Base-by-base conservation (phyloP, 1,140 invertebrate genomes). In the Zaprionus tsacasi region DNA sequence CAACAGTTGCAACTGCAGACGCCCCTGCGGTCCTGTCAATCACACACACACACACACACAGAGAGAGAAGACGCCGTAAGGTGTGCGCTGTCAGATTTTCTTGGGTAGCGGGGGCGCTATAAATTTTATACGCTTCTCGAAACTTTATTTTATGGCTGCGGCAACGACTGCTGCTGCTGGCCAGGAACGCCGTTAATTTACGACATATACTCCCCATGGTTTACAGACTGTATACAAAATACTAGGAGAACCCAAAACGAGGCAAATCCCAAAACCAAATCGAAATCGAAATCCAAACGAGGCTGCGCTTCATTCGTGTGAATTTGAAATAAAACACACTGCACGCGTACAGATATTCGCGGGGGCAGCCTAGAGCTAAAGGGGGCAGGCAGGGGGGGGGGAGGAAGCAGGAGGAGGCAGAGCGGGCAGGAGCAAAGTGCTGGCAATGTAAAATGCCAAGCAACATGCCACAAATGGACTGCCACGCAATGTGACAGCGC, bases 51-150 rank as follows among this genome's bases (percentile, higher is more conserved):
- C 6, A 35, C 7, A 35, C 6, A 35, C 7, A 10, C 7, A 35
- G 1, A 33, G 1, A 33, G 30, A 33, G 33, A 1, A 60, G 58
- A 74, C 66, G 85, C 40, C 40, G 40, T 89, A 88, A 88, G 83
- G 85, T 88, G 83, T 89, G 68, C 68, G 85, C 85, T 89, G 81
- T 89, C 83, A 80, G 80, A 87, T 87, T 87, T 87, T 78, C 83
- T 72, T 57, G 77, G 54, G 52, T 76, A 3, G 27, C 27, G 86
- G 71, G 67, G 67, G 63, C 78, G 81, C 85, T 79, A 89, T 89
- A 89, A 85, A 89, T 89, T 89, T 89, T 89, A 89, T 89, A 89
- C 85, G 85, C 81, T 89, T 83, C 86, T 89, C 71, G 85, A 89
- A 89, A 89, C 85, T 89, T 89, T 89, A 89, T 85, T 89, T 88